Base-by-base conservation (phyloP, 2,888 invertebrate genomes). In the Pherbina coryleti region DNA sequence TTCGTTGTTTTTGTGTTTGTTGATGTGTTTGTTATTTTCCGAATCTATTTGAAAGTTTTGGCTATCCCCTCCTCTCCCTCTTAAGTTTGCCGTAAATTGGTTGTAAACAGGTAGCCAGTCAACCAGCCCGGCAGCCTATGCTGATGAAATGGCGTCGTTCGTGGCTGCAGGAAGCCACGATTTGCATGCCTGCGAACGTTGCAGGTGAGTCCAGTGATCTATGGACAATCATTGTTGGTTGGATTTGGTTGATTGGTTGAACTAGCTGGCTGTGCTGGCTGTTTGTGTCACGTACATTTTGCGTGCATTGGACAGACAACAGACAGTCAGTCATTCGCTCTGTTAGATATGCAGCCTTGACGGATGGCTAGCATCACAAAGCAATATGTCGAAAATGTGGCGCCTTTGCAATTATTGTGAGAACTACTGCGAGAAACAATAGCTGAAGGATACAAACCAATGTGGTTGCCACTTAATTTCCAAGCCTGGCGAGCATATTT, bases 81-180 rank as follows among this genome's bases (percentile, higher is more conserved):
- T 66, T 37, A 17, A 17, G 14, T 31, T 31, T 71, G 55, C 31
- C 55, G 28, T 14, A 49, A 71, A 53, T 60, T 60, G 60, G 5
- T 28, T 14, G 28, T 28, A 17, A 60, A 60, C 25, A 14, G 60
- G 60, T 28, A 60, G 11, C 55, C 55, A 55, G 53, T 3, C 51
- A 51, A 17, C 25, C 5, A 55, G 53, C 3, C 19, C 2, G 49
- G 9, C 25, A 5, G 34, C 44, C 11, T 14, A 60, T 19, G 49
- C 22, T 73, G 75, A 75, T 75, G 75, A 75, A 75, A 75, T 75
- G 75, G 57, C 57, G 60, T 25, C 66, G 72, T 34, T n/a, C 37
- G 60, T 44, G 28, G 25, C n/a, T 19, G 11, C 22, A 70, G 53
- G 70, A 76, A 76, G 70, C 60, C 62, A 25, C 55, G 64, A 72